Evolutionary conservation across 2,113 vertebrate species (phyloP).

Genomic region (Genyomyrus donnyi): DNA sequence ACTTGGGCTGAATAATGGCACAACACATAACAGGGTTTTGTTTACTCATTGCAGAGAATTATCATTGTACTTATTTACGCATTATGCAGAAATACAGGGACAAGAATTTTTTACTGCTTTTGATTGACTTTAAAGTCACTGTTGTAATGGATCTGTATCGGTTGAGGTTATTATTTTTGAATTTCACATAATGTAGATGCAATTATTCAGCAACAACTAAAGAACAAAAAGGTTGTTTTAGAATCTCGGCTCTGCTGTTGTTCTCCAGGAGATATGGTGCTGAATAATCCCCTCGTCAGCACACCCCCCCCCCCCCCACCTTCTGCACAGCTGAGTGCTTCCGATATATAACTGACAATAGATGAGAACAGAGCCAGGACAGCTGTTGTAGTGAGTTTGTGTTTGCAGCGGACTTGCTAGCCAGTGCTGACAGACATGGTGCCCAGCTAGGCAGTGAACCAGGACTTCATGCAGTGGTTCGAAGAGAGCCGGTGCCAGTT

Average conservation of each 20-base stretch:
- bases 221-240: neutral
- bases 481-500: neutral
- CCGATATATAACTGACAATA: neutral
- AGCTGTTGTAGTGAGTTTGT: neutral
- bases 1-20: neutral
- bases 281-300: neutral
- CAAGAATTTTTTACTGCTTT: neutral
- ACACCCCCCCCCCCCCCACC: neutral
- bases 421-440: neutral
- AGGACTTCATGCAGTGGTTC: slow-evolving; percentile 23
- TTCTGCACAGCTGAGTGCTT: neutral
- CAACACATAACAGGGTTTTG: neutral
- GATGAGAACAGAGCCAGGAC: neutral
- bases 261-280: neutral
- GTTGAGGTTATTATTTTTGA: neutral
- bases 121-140: neutral
- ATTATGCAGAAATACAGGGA: neutral
- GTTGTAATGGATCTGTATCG: neutral
- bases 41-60: neutral
- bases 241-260: neutral
- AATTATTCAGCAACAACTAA: neutral
- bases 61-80: neutral
- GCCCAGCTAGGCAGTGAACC: neutral
- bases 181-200: neutral
- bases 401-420: neutral